A percentile compares a stretch with the other conserved stretches of the same genome.
Conservation (phyloP, 2,888 invertebrate species). For the Subacronicta megacephala region DNA sequence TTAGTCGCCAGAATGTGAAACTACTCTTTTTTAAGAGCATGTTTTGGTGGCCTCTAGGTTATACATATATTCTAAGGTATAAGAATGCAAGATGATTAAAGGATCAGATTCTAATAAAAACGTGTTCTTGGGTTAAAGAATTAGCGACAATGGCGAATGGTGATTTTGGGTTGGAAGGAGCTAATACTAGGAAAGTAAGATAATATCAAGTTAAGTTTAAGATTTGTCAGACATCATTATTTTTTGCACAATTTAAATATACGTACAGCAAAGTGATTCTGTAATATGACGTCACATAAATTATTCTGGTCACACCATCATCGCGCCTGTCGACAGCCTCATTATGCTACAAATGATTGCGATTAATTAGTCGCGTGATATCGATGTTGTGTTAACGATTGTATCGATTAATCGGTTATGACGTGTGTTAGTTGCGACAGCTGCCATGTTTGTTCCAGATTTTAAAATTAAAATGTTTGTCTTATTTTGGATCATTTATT, state of each 20-base stretch:
- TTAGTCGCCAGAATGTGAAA: too few relatives aligned
- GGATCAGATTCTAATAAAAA: too few relatives aligned
- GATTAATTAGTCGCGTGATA: constrained; percentile 50
- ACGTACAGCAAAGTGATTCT: neutral
- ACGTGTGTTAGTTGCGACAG: constrained; percentile 10
- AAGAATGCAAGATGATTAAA: too few relatives aligned
- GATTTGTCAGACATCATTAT: too few relatives aligned
- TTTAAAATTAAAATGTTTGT: neutral
- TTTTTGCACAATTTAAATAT: constrained; percentile 21
- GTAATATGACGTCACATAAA: constrained; percentile 44
- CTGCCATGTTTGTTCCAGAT: constrained; percentile 10
- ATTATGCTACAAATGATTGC: constrained; percentile 50
- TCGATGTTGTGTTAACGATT: constrained; percentile 46
- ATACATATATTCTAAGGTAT: too few relatives aligned
- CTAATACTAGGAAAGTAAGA: too few relatives aligned
- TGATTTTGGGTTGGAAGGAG: too few relatives aligned
- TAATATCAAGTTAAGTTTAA: too few relatives aligned
- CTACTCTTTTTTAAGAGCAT: too few relatives aligned
- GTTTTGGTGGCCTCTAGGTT: too few relatives aligned
- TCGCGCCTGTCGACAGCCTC: constrained; percentile 43
- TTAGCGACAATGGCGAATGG: too few relatives aligned
- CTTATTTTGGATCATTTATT: neutral
- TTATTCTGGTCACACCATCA: constrained; percentile 51
- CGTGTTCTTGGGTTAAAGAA: too few relatives aligned
- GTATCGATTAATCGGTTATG: constrained; percentile 41